Base-by-base conservation (phyloP, 2,113 vertebrate genomes). In the Oryzias javanicus region DNA sequence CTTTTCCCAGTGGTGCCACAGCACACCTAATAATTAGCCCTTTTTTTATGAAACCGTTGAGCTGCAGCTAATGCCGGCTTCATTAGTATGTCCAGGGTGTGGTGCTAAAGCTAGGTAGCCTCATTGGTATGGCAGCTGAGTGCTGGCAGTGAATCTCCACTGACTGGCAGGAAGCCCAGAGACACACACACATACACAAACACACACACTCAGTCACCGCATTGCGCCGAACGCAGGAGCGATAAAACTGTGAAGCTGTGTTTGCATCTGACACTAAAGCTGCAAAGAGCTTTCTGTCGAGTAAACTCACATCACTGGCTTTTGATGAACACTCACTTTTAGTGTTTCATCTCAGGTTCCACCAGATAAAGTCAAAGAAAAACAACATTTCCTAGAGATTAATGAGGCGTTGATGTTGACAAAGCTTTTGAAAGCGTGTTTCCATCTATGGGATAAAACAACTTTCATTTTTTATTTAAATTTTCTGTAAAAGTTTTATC, bases 61-160 rank as follows among this genome's bases (percentile, higher is more conserved):
- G 63, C 62, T 66, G 75, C 59, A 42, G 72, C 45, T 55, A 52
- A 15, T 47, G 19, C 53, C 4, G 50, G 52, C 78, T 63, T 82
- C 75, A 86, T 80, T 80, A 72, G 76, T 64, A 78, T 76, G 68
- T 29, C 49, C 40, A 70, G 0, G 41, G 61, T 24, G 55, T 24
- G 64, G 64, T 0, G 59, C 74, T 80, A 83, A 71, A n/a, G 55
- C 45, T 56, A 76, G 69, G 57, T 74, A 52, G 64, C 51, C 70
- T 85, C 84, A 86, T 86, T 82, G 69, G 78, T 82, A 82, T 86
- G 80, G 45, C 65, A 55, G 53, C 55, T n/a, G 73, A 75, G 81
- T 27, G 55, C 65, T 76, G 78, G 62, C 80, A 67, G 69, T 65
- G 78, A 70, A 64, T 73, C 73, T 73, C 44, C 6, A 25, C 78